A percentile compares a stretch with the other conserved stretches of the same genome.
Evolutionary conservation across 2,797 vertebrate genomes (phyloP).

Genomic region (Sebastes itinus): DNA sequence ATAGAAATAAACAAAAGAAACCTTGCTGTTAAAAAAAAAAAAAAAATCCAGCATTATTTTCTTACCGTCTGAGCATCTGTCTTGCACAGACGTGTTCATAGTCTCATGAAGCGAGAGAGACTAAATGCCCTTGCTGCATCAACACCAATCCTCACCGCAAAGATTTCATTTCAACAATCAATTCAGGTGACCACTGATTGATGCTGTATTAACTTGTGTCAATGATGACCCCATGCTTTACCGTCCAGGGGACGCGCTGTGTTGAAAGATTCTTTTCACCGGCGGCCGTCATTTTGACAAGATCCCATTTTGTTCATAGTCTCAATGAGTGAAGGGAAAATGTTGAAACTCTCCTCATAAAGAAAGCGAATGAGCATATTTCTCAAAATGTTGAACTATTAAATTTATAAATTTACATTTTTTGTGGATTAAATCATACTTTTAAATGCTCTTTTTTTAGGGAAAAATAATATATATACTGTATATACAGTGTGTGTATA

Average conservation of each 20-base stretch:
- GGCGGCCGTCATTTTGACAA: no score
- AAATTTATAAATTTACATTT: not conserved
- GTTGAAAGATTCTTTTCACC: no score
- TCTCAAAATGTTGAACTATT: not conserved
- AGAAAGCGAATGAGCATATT: not conserved
- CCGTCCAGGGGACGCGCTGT: not conserved
- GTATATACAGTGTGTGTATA: no score
- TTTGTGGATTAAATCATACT: not conserved
- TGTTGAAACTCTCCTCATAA: not conserved
- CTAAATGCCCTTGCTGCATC: not conserved
- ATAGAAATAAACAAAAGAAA: not conserved
- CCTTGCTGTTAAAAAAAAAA: not conserved
- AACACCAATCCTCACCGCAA: not conserved
- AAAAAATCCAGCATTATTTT: no score
- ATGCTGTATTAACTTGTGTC: not conserved
- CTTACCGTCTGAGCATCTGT: no score
- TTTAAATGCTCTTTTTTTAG: not conserved
- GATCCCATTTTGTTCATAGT: no score
- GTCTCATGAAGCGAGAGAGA: not conserved
- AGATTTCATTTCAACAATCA: not conserved
- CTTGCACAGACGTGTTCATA: no score
- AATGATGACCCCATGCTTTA: not conserved
- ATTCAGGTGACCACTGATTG: not conserved
- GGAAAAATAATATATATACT: no score
- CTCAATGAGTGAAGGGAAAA: no score